phyloP scores from a whole-genome alignment of 2,888 invertebrate species.

The Polyploca ridens region DNA sequence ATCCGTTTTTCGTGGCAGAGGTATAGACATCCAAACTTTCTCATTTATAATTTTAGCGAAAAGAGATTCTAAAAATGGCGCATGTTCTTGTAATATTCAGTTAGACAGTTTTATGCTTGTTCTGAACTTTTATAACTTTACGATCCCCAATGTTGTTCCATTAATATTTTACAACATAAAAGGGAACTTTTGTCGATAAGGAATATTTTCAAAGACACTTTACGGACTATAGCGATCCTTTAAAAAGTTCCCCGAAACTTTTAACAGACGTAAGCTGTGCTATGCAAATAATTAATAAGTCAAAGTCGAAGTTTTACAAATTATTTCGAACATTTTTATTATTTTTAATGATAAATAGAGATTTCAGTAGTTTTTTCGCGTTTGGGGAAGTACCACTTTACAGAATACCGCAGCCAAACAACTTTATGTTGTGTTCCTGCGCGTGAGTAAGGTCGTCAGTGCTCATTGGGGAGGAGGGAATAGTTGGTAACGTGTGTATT shows the following conservation, averaged over 20 bases:
- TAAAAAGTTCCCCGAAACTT: not conserved
- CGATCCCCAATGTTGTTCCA: not conserved
- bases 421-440: too few relatives aligned
- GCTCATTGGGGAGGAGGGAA: too few relatives aligned
- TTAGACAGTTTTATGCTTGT: not conserved
- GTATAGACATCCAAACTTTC: too few relatives aligned
- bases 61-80: not conserved
- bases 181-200: conserved; percentile 1
- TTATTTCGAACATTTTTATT: not conserved
- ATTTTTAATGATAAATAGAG: not conserved
- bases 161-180: conserved; percentile 9
- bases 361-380: too few relatives aligned
- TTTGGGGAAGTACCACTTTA: too few relatives aligned
- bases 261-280: not conserved
- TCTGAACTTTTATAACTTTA: not conserved
- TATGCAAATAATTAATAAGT: not conserved
- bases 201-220: conserved; percentile 5
- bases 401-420: too few relatives aligned
- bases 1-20: too few relatives aligned
- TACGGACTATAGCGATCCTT: not conserved
- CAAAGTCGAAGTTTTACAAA: not conserved
- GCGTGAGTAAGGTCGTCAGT: too few relatives aligned
- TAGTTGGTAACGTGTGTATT: too few relatives aligned
- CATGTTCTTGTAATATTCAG: not conserved
- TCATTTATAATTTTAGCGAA: too few relatives aligned